Conservation (phyloP, 2,113 vertebrate species). For the Zosterops borbonicus region DNA sequence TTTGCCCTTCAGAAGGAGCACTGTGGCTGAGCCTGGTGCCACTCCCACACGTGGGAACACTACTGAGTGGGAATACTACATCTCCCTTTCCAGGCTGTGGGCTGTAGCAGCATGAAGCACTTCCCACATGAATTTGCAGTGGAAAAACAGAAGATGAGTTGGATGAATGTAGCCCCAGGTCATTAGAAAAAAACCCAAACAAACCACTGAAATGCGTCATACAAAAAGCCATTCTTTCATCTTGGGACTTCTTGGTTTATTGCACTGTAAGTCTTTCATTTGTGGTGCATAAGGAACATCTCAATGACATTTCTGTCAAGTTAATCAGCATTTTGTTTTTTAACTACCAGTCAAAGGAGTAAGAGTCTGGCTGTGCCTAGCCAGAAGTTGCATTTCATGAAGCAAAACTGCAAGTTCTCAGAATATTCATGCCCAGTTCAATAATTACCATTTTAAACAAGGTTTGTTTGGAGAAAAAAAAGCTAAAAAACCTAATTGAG, state of each 20-base stretch:
- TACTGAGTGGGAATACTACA: neutral
- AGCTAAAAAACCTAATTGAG: neutral
- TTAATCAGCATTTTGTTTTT: neutral
- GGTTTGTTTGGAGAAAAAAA: neutral
- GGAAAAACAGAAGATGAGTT: neutral
- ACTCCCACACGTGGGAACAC: fast-evolving
- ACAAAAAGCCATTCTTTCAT: neutral
- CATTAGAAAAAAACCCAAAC: neutral
- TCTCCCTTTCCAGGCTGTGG: fast-evolving
- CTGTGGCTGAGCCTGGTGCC: neutral
- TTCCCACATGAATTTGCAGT: neutral
- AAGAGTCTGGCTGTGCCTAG: neutral
- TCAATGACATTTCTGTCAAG: neutral
- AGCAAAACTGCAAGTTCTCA: neutral
- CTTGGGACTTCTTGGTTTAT: neutral
- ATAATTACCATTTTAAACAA: neutral
- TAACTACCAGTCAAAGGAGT: neutral
- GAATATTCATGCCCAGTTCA: neutral
- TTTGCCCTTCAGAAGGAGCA: neutral
- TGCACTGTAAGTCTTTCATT: neutral
- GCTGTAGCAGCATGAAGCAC: neutral
- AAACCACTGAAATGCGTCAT: neutral
- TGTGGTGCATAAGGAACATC: neutral
- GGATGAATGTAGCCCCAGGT: neutral
- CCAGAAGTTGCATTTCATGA: neutral